Percentiles rank a stretch among this genome's conserved stretches.
Evolutionary conservation across 2,797 vertebrate genomes (phyloP).

Genomic region (Lerista edwardsae): DNA sequence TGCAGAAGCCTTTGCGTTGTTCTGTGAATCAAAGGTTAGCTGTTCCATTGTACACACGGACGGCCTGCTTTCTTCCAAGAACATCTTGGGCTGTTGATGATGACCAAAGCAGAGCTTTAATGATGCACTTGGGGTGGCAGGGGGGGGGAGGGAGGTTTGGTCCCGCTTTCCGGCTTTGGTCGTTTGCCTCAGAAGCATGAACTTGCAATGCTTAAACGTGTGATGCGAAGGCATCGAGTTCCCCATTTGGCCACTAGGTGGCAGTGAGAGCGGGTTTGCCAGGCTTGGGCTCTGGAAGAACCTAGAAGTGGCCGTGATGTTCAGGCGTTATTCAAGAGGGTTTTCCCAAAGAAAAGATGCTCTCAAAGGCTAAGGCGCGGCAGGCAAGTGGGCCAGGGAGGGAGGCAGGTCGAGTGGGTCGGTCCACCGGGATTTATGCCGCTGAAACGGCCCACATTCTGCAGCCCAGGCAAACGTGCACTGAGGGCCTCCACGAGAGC

Average conservation of each 20-base stretch:
- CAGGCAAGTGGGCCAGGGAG: neutral
- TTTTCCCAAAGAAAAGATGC: neutral
- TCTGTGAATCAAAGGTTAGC: no score
- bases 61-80: no score
- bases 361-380: no score
- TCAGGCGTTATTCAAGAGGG: neutral
- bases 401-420: neutral
- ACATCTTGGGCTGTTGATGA: no score
- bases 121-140: no score
- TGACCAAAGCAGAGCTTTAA: no score
- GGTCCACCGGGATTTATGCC: neutral
- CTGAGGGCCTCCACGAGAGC: neutral
- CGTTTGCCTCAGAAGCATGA: no score
- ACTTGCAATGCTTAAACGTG: neutral
- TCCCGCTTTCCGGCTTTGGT: no score
- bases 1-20: no score
- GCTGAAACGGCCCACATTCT: neutral
- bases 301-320: neutral
- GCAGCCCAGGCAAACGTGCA: neutral
- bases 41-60: no score
- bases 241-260: conserved; percentile 68
- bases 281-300: neutral
- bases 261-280: conserved; percentile 52
- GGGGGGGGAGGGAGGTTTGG: no score
- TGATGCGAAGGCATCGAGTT: conserved; percentile 37